phyloP scores from a whole-genome alignment of 1,140 invertebrate genomes.

The Trialeurodes vaporariorum region DNA sequence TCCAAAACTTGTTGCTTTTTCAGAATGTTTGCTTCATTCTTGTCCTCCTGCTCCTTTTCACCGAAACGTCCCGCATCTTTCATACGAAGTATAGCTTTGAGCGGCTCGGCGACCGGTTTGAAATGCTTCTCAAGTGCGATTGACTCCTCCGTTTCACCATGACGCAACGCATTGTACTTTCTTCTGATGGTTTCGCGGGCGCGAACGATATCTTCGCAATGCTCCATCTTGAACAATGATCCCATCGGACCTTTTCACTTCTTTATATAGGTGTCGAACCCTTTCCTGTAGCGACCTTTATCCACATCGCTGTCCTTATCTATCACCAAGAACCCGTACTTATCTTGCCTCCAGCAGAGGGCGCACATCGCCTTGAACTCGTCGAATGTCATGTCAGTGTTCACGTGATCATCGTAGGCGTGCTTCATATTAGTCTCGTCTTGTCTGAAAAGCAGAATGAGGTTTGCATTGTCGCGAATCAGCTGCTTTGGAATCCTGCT shows the following conservation, averaged over 20 bases:
- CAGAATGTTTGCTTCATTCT: not conserved
- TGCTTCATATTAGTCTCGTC: conserved; percentile 34
- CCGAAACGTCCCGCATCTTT: not conserved
- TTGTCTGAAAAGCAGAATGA: conserved; percentile 33
- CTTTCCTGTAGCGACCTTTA: conserved; percentile 21
- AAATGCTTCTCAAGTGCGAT: not conserved
- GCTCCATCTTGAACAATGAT: conserved; percentile 30
- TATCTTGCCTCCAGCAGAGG: conserved; percentile 19
- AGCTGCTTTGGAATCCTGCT: conserved; percentile 33
- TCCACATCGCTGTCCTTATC: conserved; percentile 26
- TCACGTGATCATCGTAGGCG: conserved; percentile 34
- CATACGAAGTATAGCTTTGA: not conserved
- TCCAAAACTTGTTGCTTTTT: too few species aligned
- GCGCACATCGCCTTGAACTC: conserved; percentile 22
- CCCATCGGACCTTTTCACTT: conserved; percentile 27
- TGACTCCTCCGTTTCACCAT: not conserved
- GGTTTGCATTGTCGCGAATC: conserved; percentile 33
- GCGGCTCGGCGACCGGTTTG: conserved; percentile 4
- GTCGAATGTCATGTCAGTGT: conserved; percentile 29
- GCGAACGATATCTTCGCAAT: not conserved
- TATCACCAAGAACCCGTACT: conserved; percentile 28
- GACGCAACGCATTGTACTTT: not conserved
- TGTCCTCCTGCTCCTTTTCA: not conserved
- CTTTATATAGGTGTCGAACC: not conserved
- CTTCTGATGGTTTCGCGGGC: conserved; percentile 2